A percentile compares a stretch with the other conserved stretches of the same genome.
phyloP scores from a whole-genome alignment of 2,888 invertebrate species.

The Dynastes maya region DNA sequence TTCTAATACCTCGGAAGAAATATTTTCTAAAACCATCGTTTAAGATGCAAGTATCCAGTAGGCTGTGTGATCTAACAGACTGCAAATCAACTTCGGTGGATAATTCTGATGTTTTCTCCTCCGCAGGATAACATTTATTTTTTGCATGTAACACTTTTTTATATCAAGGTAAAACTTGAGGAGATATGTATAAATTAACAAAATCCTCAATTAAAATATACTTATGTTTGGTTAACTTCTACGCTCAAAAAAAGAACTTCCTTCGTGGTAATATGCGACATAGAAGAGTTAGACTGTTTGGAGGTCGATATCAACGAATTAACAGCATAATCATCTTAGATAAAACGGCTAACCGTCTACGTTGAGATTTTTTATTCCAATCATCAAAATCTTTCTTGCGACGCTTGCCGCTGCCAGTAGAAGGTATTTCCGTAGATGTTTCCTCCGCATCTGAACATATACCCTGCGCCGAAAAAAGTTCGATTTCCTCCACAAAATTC shows the following conservation, averaged over 20 bases:
- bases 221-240: neutral
- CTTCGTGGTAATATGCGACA: no score
- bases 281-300: no score
- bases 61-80: slow-evolving; percentile 6
- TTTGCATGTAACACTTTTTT: no score
- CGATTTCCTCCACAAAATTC: slow-evolving; percentile 21
- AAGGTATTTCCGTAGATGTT: neutral
- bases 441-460: slow-evolving; percentile 12
- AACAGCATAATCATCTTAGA: neutral
- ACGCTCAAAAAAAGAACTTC: neutral
- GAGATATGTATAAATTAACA: no score
- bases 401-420: neutral
- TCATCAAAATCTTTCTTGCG: slow-evolving; percentile 7
- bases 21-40: neutral
- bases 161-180: no score
- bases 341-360: neutral
- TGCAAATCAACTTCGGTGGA: slow-evolving; percentile 6
- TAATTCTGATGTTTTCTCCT: neutral
- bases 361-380: slow-evolving; percentile 18
- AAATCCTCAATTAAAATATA: no score
- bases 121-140: no score
- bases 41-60: neutral
- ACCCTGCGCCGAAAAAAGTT: slow-evolving; percentile 23
- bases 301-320: neutral
- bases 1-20: slow-evolving; percentile 16